Conservation (phyloP, 1,140 invertebrate species). For the Pseudomyrmex gracilis region DNA sequence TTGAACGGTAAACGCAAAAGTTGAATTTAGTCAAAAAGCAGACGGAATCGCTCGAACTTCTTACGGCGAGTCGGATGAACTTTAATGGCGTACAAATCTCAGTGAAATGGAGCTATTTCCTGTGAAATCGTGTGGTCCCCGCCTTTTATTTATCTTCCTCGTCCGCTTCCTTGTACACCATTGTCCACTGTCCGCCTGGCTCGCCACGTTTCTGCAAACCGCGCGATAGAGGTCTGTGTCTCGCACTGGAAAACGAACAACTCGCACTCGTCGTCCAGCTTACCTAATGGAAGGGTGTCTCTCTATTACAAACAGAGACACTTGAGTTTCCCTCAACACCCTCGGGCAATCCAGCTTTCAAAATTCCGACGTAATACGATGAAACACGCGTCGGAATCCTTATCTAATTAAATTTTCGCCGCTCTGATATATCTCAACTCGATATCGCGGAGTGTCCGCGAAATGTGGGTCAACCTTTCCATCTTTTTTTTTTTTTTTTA, state of each 20-base stretch:
- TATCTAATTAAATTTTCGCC: conserved; percentile 54
- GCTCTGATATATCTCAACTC: conserved; percentile 54
- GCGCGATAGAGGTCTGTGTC: conserved; percentile 23
- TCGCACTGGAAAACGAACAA: conserved; percentile 35
- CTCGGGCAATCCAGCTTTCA: background rate
- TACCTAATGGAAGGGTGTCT: conserved; percentile 56
- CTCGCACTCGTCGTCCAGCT: conserved; percentile 60
- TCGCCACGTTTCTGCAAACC: conserved; percentile 31
- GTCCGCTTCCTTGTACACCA: background rate
- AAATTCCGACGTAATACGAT: conserved; percentile 48
- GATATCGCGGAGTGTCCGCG: conserved; percentile 9
- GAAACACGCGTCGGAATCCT: conserved; percentile 40
- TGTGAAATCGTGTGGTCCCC: conserved; percentile 53
- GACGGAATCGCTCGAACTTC: conserved; percentile 62
- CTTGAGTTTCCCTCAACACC: conserved; percentile 29
- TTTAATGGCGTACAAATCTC: conserved; percentile 77
- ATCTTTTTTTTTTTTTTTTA: background rate
- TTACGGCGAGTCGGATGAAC: conserved; percentile 55
- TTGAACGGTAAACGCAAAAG: background rate
- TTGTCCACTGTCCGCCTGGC: background rate
- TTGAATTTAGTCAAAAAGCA: conserved; percentile 46
- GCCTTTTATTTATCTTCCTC: conserved; percentile 19
- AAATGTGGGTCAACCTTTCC: conserved; percentile 21
- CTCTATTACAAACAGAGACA: conserved; percentile 51
- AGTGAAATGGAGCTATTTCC: conserved; percentile 73